phyloP scores from a whole-genome alignment of 2,797 vertebrate species.

The Cottoperca gobio region DNA sequence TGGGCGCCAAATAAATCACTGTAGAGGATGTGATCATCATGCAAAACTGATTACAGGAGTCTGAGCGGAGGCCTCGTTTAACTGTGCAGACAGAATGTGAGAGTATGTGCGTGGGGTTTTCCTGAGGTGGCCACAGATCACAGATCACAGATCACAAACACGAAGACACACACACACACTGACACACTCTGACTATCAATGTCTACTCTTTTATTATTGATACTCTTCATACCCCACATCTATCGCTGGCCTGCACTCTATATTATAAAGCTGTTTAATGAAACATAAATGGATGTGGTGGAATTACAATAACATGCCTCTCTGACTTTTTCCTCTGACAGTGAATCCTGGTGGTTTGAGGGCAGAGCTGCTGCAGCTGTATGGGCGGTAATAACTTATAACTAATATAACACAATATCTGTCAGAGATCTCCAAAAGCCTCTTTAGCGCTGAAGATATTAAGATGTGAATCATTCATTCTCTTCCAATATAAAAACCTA shows the following conservation, averaged over 20 bases:
- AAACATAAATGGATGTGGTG: slow-evolving; percentile 60
- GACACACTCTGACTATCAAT: slow-evolving; percentile 14
- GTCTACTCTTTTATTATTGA: slow-evolving; percentile 50
- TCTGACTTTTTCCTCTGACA: slow-evolving; percentile 48
- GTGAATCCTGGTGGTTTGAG: slow-evolving; percentile 36
- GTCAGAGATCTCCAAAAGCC: slow-evolving; percentile 42
- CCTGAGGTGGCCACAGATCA: background rate
- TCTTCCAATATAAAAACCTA: slow-evolving; percentile 46
- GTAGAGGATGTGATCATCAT: slow-evolving; percentile 48
- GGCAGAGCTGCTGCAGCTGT: slow-evolving; percentile 29
- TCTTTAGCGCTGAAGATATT: slow-evolving; percentile 59
- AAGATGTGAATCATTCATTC: slow-evolving; percentile 66
- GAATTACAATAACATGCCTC: slow-evolving; percentile 58
- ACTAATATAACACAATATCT: slow-evolving; percentile 56
- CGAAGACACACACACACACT: slow-evolving; percentile 18
- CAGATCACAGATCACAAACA: background rate
- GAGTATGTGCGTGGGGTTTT: background rate
- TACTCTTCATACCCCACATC: slow-evolving; percentile 50
- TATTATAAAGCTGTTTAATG: slow-evolving; percentile 63
- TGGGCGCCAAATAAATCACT: slow-evolving; percentile 35
- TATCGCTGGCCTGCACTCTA: slow-evolving; percentile 13
- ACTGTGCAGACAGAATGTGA: slow-evolving; percentile 14
- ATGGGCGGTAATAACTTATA: slow-evolving; percentile 36
- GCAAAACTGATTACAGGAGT: slow-evolving; percentile 41
- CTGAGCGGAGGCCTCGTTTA: slow-evolving; percentile 29